A percentile compares a stretch with the other conserved stretches of the same genome.
Evolutionary conservation across 2,113 vertebrate genomes (phyloP).

Genomic region (Eubucco bourcierii): DNA sequence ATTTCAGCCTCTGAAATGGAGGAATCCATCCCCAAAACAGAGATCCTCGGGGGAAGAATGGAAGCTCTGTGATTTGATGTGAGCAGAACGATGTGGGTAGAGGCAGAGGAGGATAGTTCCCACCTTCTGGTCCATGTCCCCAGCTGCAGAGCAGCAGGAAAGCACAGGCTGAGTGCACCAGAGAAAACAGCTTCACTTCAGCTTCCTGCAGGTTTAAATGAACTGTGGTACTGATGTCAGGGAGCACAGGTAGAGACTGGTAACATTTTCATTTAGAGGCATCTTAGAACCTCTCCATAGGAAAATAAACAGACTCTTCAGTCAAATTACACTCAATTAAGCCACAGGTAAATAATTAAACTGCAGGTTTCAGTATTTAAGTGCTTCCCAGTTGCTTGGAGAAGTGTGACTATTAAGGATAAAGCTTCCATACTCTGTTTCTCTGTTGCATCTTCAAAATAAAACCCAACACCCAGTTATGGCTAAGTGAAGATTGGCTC

Average conservation of each 20-base stretch:
- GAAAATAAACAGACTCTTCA: slow-evolving; percentile 60
- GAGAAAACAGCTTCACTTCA: neutral
- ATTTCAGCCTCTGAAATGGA: no score
- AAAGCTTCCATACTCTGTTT: neutral
- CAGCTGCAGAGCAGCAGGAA: neutral
- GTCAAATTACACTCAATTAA: slow-evolving; percentile 55
- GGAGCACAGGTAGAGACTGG: neutral
- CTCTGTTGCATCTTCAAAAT: slow-evolving; percentile 43
- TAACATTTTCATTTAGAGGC: slow-evolving; percentile 4
- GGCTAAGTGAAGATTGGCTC: neutral
- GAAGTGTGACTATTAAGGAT: slow-evolving; percentile 34
- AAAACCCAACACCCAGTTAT: neutral
- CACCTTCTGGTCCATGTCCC: rapidly evolving
- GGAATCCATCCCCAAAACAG: no score
- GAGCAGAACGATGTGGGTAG: neutral
- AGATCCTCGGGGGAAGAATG: no score
- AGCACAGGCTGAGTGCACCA: neutral
- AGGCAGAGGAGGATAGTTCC: neutral
- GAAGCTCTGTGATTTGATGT: no score
- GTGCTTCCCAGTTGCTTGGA: slow-evolving; percentile 25
- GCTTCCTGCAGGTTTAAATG: neutral
- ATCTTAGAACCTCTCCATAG: slow-evolving; percentile 42
- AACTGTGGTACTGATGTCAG: neutral
- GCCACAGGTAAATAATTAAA: slow-evolving; percentile 63
- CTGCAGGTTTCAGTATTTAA: slow-evolving; percentile 38